phyloP scores from a whole-genome alignment of 2,113 vertebrate species.

The Bufo bufo region DNA sequence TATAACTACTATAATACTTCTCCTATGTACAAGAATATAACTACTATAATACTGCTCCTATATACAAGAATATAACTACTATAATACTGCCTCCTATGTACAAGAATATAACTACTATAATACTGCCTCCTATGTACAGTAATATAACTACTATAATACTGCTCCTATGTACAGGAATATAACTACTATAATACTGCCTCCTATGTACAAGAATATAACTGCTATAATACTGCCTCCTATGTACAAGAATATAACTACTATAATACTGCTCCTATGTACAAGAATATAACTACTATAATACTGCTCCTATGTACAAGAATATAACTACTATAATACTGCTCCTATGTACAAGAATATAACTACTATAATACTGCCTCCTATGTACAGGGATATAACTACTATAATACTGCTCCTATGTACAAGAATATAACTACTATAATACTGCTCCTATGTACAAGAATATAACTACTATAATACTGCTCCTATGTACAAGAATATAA shows the following conservation, averaged over 20 bases:
- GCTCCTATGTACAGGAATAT: too few relatives aligned
- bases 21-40: background rate
- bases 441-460: constrained; percentile 3
- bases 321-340: too few relatives aligned
- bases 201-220: too few relatives aligned
- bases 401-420: background rate
- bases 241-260: too few relatives aligned
- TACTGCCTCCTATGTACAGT: background rate
- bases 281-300: too few relatives aligned
- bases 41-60: background rate
- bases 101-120: background rate
- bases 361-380: too few relatives aligned
- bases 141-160: constrained; percentile 6
- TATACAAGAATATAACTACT: background rate
- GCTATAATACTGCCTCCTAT: too few relatives aligned
- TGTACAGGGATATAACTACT: constrained; percentile 2
- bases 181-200: background rate
- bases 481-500: constrained; percentile 2
- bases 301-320: too few relatives aligned
- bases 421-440: constrained; percentile 9
- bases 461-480: constrained; percentile 20
- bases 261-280: too few relatives aligned
- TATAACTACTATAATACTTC: too few relatives aligned
- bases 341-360: too few relatives aligned
- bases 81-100: too few relatives aligned